Conservation (phyloP, 1,140 invertebrate genomes). For the Leptinotarsa undecemlineata region DNA sequence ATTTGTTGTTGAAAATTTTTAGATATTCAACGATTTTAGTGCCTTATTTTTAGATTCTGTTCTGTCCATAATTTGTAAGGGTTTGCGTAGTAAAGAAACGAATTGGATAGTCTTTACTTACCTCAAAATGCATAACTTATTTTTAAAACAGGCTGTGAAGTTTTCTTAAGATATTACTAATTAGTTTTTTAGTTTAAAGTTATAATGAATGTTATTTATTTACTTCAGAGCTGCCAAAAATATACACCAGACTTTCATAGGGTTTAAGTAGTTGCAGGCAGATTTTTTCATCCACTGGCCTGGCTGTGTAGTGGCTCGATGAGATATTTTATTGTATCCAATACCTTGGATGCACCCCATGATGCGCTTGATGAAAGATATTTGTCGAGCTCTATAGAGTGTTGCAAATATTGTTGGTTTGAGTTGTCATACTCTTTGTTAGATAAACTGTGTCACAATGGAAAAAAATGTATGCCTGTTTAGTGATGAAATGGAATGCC, state of each 20-base stretch:
- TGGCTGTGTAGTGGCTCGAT: too few species aligned
- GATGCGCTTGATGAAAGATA: too few species aligned
- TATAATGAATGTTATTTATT: slow-evolving; percentile 26
- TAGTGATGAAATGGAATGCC: too few species aligned
- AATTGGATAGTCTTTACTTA: slow-evolving; percentile 4
- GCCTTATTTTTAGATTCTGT: slow-evolving; percentile 11
- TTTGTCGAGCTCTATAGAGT: too few species aligned
- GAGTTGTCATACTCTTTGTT: too few species aligned
- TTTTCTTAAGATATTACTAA: slow-evolving; percentile 35
- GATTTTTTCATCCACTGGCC: not conserved
- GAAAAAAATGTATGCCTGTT: too few species aligned
- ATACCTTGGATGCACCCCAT: too few species aligned
- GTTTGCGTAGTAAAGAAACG: not conserved
- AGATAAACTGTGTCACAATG: too few species aligned
- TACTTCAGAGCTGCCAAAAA: slow-evolving; percentile 17
- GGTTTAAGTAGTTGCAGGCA: not conserved
- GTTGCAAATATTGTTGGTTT: too few species aligned
- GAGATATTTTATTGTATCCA: too few species aligned
- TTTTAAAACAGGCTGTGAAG: slow-evolving; percentile 39
- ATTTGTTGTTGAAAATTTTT: slow-evolving; percentile 9
- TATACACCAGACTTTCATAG: slow-evolving; percentile 18
- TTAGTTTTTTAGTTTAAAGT: slow-evolving; percentile 27
- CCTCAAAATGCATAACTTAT: slow-evolving; percentile 23
- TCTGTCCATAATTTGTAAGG: not conserved
- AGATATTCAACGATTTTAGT: slow-evolving; percentile 8